Percentiles rank a stretch among this genome's conserved stretches.
phyloP scores from a whole-genome alignment of 1,140 invertebrate genomes.

The Glossosoma conforme region DNA sequence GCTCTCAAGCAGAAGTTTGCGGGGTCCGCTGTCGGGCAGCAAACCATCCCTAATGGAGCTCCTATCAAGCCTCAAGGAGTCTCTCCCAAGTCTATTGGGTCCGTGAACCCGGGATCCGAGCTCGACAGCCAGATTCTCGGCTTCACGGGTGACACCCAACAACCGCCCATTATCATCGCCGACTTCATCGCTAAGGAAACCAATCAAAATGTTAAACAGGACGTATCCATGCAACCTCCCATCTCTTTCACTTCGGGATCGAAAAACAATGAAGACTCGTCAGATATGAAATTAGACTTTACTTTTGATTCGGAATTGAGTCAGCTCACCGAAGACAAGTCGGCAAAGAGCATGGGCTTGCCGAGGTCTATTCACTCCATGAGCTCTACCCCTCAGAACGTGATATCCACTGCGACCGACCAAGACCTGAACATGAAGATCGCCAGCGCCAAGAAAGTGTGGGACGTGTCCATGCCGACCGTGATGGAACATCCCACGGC shows the following conservation, averaged over 20 bases:
- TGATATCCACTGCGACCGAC: slow-evolving; percentile 54
- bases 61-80: slow-evolving; percentile 35
- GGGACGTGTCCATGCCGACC: slow-evolving; percentile 66
- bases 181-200: slow-evolving; percentile 42
- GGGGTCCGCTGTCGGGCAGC: slow-evolving; percentile 43
- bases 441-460: slow-evolving; percentile 88
- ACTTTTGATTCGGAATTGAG: slow-evolving; percentile 76
- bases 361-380: slow-evolving; percentile 56
- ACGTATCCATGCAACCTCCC: slow-evolving; percentile 38
- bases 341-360: slow-evolving; percentile 55
- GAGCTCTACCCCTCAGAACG: slow-evolving; percentile 42
- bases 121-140: slow-evolving; percentile 40
- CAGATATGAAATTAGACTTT: slow-evolving; percentile 89
- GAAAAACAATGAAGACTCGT: slow-evolving; percentile 68
- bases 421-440: slow-evolving; percentile 88
- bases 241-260: slow-evolving; percentile 43
- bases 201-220: slow-evolving; percentile 34
- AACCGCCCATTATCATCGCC: slow-evolving; percentile 42
- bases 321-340: slow-evolving; percentile 73
- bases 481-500: slow-evolving; percentile 62
- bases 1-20: slow-evolving; percentile 59
- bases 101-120: slow-evolving; percentile 40
- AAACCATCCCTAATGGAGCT: slow-evolving; percentile 18
- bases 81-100: slow-evolving; percentile 29
- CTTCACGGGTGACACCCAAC: slow-evolving; percentile 43